phyloP scores from a whole-genome alignment of 2,113 vertebrate genomes.

The Thamnaconus septentrionalis region DNA sequence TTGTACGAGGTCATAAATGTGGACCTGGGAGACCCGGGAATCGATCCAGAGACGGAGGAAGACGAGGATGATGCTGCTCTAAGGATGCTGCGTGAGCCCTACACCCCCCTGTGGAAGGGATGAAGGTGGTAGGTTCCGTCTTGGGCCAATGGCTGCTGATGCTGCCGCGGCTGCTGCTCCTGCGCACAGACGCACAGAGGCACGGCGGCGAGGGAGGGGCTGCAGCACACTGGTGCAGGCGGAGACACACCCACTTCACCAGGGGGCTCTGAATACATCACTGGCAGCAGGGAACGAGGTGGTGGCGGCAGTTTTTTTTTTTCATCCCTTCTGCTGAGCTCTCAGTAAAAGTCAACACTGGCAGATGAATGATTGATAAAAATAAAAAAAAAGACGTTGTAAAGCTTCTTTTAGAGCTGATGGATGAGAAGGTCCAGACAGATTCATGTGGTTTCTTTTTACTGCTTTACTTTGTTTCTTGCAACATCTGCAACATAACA shows the following conservation, averaged over 20 bases:
- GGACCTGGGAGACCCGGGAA: neutral
- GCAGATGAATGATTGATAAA: no score
- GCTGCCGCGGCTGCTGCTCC: slow-evolving; percentile 30
- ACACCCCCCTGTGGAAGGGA: slow-evolving; percentile 47
- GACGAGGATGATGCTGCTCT: neutral
- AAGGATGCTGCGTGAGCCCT: slow-evolving; percentile 37
- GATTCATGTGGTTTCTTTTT: no score
- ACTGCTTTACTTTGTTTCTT: no score
- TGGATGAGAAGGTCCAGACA: no score
- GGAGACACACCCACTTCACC: slow-evolving; percentile 45
- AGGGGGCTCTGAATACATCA: neutral
- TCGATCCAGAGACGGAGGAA: neutral
- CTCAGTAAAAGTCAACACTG: no score
- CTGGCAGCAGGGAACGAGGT: no score
- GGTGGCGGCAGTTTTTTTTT: no score
- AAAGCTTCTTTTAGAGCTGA: no score
- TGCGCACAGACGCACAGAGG: slow-evolving; percentile 33
- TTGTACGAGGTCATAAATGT: no score
- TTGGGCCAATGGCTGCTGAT: neutral
- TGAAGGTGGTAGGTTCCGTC: slow-evolving; percentile 67
- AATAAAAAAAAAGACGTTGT: no score
- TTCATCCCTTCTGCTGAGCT: no score
- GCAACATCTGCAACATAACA: no score
- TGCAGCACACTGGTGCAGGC: slow-evolving; percentile 55
- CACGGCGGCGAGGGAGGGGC: slow-evolving; percentile 28